Evolutionary conservation across 1,140 invertebrate genomes (phyloP).

Genomic region (Diorhabda elongata): DNA sequence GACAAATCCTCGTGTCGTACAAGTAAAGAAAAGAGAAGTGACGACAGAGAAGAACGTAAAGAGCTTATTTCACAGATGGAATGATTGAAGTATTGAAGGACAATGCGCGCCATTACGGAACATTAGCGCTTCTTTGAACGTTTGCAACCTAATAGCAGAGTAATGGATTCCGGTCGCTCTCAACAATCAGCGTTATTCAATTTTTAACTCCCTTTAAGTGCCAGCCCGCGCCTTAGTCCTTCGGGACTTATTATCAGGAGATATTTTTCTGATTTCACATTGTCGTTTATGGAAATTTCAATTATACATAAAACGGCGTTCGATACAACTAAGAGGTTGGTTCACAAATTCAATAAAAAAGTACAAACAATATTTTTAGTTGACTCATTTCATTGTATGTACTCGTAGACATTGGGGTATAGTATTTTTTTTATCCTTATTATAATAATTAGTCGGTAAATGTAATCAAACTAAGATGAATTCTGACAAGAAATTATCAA

Average conservation of each 20-base stretch:
- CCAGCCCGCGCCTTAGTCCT: constrained; percentile 5
- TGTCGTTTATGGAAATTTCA: constrained; percentile 2
- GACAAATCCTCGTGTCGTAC: constrained; percentile 1
- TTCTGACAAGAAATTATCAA: neutral
- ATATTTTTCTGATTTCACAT: constrained; percentile 1
- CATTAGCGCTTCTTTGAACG: constrained; percentile 44
- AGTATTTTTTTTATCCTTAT: too few species aligned
- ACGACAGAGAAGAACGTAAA: constrained; percentile 32
- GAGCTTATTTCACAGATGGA: constrained; percentile 40
- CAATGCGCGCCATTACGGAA: constrained; percentile 41
- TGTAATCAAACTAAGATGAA: neutral
- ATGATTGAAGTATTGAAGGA: constrained; percentile 40
- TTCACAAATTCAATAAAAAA: neutral
- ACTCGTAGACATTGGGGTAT: too few species aligned
- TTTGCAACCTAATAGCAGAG: constrained; percentile 42
- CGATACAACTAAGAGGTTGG: neutral
- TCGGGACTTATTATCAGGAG: constrained; percentile 1
- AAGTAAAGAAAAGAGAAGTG: constrained; percentile 23
- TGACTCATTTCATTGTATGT: neutral
- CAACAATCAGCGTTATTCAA: constrained; percentile 42
- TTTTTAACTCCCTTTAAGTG: constrained; percentile 37
- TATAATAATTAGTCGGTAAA: too few species aligned
- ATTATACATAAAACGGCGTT: neutral
- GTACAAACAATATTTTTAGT: neutral
- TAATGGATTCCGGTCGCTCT: constrained; percentile 41